Percentiles rank a stretch among this genome's conserved stretches.
Evolutionary conservation across 2,113 vertebrate species (phyloP).

Genomic region (Falco punctatus): DNA sequence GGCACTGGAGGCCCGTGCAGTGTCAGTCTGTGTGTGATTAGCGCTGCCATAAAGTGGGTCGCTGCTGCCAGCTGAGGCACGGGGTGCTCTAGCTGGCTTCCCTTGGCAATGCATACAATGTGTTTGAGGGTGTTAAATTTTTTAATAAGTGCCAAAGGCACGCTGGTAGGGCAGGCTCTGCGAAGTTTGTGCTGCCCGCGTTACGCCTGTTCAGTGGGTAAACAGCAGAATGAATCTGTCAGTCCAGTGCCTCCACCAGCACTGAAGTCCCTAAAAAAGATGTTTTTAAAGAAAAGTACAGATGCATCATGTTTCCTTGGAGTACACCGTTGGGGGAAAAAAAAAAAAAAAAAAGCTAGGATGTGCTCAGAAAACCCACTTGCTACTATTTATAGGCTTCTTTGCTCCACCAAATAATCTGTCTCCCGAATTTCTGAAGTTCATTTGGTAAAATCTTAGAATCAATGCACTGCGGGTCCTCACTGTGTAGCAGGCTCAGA

Average conservation of each 20-base stretch:
- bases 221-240: conserved; percentile 20
- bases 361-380: not conserved
- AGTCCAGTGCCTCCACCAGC: not conserved
- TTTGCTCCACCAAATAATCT: not conserved
- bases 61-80: not conserved
- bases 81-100: not conserved
- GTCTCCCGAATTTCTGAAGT: not conserved
- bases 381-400: not conserved
- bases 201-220: not conserved
- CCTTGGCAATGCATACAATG: not conserved
- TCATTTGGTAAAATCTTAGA: not conserved
- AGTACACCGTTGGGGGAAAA: not conserved
- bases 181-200: not conserved
- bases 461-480: not conserved
- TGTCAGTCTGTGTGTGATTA: not conserved
- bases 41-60: not conserved
- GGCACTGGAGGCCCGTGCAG: accelerated
- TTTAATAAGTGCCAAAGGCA: not conserved
- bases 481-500: not conserved
- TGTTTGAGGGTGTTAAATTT: not conserved
- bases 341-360: not conserved
- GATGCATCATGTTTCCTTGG: not conserved
- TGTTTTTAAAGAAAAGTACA: not conserved
- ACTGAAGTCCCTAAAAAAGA: not conserved
- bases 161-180: not conserved